A percentile compares a stretch with the other conserved stretches of the same genome.
phyloP scores from a whole-genome alignment of 2,113 vertebrate species.

The Arizona elegans region DNA sequence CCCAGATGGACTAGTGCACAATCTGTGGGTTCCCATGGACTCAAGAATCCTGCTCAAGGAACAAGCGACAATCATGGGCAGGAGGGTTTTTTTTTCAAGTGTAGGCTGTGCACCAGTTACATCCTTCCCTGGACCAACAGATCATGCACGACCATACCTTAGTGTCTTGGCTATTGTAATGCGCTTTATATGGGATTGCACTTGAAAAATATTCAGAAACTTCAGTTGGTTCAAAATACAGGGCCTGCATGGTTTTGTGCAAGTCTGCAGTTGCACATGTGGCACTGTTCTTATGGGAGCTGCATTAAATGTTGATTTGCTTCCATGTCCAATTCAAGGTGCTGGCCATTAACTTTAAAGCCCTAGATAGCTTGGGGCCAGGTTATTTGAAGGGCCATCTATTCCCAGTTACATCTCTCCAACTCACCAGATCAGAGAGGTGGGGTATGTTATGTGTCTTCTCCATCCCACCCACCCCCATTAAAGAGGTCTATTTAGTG shows the following conservation, averaged over 20 bases:
- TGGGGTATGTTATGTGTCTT: background rate
- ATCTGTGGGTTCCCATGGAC: background rate
- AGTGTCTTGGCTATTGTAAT: no score
- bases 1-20: background rate
- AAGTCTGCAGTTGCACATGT: no score
- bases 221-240: no score
- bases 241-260: no score
- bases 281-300: no score
- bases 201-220: no score
- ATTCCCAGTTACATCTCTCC: background rate
- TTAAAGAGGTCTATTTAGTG: background rate
- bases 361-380: no score
- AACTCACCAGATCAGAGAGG: background rate
- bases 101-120: background rate
- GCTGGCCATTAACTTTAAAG: no score
- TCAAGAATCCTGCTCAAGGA: background rate
- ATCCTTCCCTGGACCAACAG: background rate
- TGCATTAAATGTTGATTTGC: no score
- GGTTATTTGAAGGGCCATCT: background rate
- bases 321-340: no score
- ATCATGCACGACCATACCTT: background rate
- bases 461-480: background rate
- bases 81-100: background rate
- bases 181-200: no score
- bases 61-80: background rate